Conservation (phyloP, 2,797 vertebrate genomes). For the Rhodeus uyekii region DNA sequence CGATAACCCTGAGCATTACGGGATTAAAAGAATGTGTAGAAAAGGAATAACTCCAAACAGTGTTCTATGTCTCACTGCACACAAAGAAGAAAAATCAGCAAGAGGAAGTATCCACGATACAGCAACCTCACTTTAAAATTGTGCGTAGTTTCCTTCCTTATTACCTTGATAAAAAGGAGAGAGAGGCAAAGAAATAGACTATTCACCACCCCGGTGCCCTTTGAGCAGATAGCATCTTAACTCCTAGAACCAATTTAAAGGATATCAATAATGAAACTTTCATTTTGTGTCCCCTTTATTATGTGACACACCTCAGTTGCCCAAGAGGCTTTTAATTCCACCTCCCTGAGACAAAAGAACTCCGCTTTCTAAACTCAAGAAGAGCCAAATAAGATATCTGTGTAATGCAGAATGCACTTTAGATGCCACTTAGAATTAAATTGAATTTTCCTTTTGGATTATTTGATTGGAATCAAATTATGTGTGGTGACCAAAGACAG, state of each 20-base stretch:
- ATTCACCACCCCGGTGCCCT: conserved; percentile 56
- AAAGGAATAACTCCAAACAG: background rate
- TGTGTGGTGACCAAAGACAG: background rate
- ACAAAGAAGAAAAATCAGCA: background rate
- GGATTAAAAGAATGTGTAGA: background rate
- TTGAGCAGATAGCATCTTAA: conserved; percentile 67
- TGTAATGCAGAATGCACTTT: conserved; percentile 24
- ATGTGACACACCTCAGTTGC: conserved; percentile 65
- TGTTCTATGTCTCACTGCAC: background rate
- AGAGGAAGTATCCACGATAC: conserved; percentile 31
- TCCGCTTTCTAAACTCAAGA: conserved; percentile 49
- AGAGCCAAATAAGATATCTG: conserved; percentile 46
- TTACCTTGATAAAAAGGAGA: conserved; percentile 57
- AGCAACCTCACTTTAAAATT: conserved; percentile 28
- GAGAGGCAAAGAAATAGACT: conserved; percentile 39
- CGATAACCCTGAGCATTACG: background rate
- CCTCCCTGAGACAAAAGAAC: conserved; percentile 61
- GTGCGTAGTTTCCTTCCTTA: conserved; percentile 44
- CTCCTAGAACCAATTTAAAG: conserved; percentile 75
- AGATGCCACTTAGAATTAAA: background rate
- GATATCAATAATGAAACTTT: conserved; percentile 83
- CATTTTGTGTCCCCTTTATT: conserved; percentile 76
- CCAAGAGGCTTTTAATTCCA: conserved; percentile 67
- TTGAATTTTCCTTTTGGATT: background rate
- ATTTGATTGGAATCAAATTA: conserved; percentile 23